A percentile compares a stretch with the other conserved stretches of the same genome.
Conservation (phyloP, 2,113 vertebrate genomes). For the Copsychus sechellarum region DNA sequence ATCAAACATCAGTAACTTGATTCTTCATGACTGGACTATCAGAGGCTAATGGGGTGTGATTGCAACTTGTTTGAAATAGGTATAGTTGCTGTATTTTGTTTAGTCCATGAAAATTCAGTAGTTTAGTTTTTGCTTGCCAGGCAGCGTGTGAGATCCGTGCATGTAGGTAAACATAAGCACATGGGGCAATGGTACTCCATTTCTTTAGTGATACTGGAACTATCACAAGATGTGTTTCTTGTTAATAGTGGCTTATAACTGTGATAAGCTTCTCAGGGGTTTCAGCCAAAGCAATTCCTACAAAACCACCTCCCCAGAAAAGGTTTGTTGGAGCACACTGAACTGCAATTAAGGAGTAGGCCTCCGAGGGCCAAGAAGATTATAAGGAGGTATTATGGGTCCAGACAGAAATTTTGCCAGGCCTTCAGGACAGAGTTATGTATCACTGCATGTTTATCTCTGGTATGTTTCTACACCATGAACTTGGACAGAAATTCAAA, state of each 20-base stretch:
- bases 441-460: neutral
- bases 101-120: neutral
- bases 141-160: neutral
- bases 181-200: neutral
- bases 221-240: slow-evolving; percentile 8
- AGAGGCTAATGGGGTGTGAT: neutral
- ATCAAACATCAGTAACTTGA: neutral
- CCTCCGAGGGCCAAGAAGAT: neutral
- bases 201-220: neutral
- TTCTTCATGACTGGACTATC: neutral
- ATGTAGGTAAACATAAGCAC: neutral
- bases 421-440: slow-evolving; percentile 32
- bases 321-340: neutral
- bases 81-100: neutral
- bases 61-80: neutral
- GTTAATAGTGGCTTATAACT: neutral
- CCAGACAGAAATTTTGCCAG: slow-evolving; percentile 54
- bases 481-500: slow-evolving; percentile 32
- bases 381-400: slow-evolving; percentile 21
- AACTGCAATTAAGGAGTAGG: neutral
- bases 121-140: neutral
- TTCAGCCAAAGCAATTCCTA: slow-evolving; percentile 28
- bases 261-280: slow-evolving; percentile 18
- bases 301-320: neutral
- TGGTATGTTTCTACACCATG: slow-evolving; percentile 7